Conservation (phyloP, 2,113 vertebrate genomes). For the Columba janthina region DNA sequence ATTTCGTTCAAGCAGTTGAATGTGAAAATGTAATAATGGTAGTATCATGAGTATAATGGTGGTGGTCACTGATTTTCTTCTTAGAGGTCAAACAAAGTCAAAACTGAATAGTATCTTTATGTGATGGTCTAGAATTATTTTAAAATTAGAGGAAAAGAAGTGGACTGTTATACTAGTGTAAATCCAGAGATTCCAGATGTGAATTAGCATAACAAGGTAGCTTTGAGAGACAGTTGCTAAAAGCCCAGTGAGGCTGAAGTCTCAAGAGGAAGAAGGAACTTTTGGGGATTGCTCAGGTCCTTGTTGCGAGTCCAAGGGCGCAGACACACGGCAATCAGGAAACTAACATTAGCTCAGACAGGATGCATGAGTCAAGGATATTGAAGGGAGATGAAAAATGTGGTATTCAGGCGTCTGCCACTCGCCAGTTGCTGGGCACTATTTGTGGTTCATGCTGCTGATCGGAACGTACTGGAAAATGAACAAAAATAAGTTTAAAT, state of each 20-base stretch:
- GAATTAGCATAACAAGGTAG: background rate
- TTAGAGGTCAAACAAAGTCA: background rate
- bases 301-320: conserved; percentile 4
- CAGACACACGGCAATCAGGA: conserved; percentile 58
- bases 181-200: background rate
- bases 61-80: background rate
- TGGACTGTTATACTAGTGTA: background rate
- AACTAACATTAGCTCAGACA: conserved; percentile 69
- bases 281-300: background rate
- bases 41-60: background rate
- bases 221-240: background rate
- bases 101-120: background rate
- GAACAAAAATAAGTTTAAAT: conserved; percentile 66
- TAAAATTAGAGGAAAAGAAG: background rate
- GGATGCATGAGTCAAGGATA: conserved; percentile 71
- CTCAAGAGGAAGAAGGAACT: background rate
- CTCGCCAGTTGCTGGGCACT: background rate
- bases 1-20: background rate
- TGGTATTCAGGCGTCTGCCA: conserved; percentile 10
- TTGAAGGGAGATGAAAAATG: conserved; percentile 14
- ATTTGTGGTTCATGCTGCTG: conserved; percentile 31
- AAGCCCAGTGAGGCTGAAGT: background rate
- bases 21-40: background rate
- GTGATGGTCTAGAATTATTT: background rate
- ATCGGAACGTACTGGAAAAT: conserved; percentile 40